Evolutionary conservation across 2,888 invertebrate species (phyloP).

Genomic region (Xestobium rufovillosum): DNA sequence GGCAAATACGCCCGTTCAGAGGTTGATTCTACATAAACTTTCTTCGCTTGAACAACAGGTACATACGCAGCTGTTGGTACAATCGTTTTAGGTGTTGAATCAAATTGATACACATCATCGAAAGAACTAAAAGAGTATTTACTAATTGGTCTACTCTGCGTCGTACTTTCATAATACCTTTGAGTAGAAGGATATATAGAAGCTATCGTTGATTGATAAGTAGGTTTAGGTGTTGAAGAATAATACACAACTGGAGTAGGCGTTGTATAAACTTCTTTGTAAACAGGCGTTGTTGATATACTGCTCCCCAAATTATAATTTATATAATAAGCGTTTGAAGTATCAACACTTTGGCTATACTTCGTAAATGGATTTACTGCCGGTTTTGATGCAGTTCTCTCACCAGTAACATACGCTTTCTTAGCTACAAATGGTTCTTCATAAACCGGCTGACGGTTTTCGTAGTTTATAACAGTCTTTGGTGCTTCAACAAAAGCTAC

Average conservation of each 20-base stretch:
- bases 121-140: constrained; percentile 29
- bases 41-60: too few species aligned
- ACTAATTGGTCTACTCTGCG: constrained; percentile 26
- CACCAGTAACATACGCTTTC: constrained; percentile 34
- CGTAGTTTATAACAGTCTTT: constrained; percentile 18
- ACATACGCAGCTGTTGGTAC: constrained; percentile 3
- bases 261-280: neutral
- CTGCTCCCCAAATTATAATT: neutral
- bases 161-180: constrained; percentile 1
- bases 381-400: neutral
- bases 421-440: constrained; percentile 36
- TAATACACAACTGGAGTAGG: constrained; percentile 8
- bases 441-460: constrained; percentile 27
- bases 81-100: constrained; percentile 3
- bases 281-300: too few species aligned
- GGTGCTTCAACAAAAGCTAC: constrained; percentile 39
- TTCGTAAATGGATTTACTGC: neutral
- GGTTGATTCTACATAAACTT: too few species aligned
- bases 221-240: constrained; percentile 33
- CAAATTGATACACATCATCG: constrained; percentile 25
- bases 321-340: neutral
- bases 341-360: neutral
- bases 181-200: too few species aligned
- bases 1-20: constrained; percentile 3
- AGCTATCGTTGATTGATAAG: constrained; percentile 40